These are phyloP conservation scores for Sebastes steindachneri DNA, from an alignment of 2,797 vertebrate species.

Conservation along the genomic window DNA sequence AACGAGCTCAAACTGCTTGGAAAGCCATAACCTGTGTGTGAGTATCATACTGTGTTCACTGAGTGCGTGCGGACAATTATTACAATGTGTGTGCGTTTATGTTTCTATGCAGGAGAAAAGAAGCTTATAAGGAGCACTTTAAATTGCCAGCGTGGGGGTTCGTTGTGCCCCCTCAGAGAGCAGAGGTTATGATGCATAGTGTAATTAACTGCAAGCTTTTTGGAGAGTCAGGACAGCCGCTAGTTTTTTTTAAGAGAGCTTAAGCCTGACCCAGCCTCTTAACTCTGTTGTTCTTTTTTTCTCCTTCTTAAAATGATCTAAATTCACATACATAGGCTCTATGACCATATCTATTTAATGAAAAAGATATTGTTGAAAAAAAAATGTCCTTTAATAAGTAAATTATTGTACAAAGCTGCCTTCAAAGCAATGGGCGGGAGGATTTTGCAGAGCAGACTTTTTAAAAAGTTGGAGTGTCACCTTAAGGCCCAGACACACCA, in stretches of 20 bases:
- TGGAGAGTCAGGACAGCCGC: background rate
- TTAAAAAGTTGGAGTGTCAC: too few relatives aligned
- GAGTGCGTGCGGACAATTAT: slow-evolving; percentile 24
- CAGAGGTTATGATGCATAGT: slow-evolving; percentile 53
- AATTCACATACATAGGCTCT: background rate
- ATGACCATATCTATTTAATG: background rate
- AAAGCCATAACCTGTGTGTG: slow-evolving; percentile 77
- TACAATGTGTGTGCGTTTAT: background rate
- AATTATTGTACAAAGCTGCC: background rate
- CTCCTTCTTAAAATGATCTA: background rate
- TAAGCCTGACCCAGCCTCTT: background rate
- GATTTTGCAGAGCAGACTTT: too few relatives aligned
- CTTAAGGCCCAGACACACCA: too few relatives aligned
- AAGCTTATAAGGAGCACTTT: slow-evolving; percentile 27
- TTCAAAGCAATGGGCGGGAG: background rate
- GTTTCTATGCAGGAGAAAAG: slow-evolving; percentile 39
- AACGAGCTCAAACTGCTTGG: slow-evolving; percentile 77
- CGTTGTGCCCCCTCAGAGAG: slow-evolving; percentile 35
- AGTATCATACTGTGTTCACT: slow-evolving; percentile 55
- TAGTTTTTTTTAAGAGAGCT: background rate
- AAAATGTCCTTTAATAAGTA: background rate
- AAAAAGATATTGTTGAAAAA: background rate
- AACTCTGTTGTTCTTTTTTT: background rate
- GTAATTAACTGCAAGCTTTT: slow-evolving; percentile 37
- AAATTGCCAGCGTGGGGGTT: slow-evolving; percentile 40